A percentile compares a stretch with the other conserved stretches of the same genome.
phyloP scores from a whole-genome alignment of 1,140 invertebrate genomes.

The Drosophila cardini region DNA sequence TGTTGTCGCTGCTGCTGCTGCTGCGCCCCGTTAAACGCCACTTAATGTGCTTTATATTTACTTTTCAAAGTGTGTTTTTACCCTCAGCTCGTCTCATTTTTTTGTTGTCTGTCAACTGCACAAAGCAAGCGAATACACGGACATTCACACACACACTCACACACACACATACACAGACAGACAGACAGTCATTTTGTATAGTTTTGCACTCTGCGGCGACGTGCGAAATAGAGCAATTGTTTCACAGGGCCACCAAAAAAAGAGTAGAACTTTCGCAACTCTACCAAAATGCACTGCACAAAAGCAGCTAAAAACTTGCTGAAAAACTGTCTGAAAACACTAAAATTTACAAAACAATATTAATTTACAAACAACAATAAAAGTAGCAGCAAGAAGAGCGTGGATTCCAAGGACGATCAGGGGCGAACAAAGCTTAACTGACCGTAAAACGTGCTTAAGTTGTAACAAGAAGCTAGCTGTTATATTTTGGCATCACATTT shows the following conservation, averaged over 20 bases:
- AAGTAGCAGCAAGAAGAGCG: conserved; percentile 47
- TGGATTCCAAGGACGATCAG: neutral
- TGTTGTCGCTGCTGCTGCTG: conserved; percentile 55
- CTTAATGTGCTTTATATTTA: conserved; percentile 82
- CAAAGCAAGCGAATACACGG: conserved; percentile 7
- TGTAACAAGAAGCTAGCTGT: neutral
- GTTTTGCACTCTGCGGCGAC: conserved; percentile 45
- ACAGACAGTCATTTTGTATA: conserved; percentile 44
- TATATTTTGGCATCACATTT: neutral
- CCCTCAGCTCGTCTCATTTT: conserved; percentile 9
- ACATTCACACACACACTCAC: neutral
- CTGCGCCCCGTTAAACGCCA: conserved; percentile 74
- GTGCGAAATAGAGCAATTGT: conserved; percentile 53
- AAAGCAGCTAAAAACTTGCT: conserved; percentile 25
- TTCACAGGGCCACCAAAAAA: conserved; percentile 37
- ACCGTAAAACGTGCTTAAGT: conserved; percentile 19
- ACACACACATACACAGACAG: conserved; percentile 1
- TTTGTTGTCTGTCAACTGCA: conserved; percentile 38
- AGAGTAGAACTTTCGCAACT: neutral
- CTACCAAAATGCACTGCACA: conserved; percentile 9
- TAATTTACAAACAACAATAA: conserved; percentile 64
- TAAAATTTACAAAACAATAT: conserved; percentile 55
- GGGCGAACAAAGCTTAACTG: neutral
- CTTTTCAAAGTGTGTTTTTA: conserved; percentile 38
- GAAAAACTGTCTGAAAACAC: conserved; percentile 7